Evolutionary conservation across 1,140 invertebrate genomes (phyloP).

Genomic region (Brachionus rotundiformis): DNA sequence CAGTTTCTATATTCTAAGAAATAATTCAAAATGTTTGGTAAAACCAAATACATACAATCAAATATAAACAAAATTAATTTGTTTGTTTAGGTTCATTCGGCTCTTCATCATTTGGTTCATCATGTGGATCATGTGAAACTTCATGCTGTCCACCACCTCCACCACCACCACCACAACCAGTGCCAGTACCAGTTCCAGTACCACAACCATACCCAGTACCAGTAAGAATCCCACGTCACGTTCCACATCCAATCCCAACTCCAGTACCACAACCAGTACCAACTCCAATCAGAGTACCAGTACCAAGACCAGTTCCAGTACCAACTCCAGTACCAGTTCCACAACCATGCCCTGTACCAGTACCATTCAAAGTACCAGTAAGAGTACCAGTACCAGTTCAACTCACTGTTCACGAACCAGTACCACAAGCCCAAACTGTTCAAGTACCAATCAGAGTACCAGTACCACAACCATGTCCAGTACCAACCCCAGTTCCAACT

Average conservation of each 20-base stretch:
- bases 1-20: background rate
- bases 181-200: constrained; percentile 20
- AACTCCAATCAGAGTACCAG: background rate
- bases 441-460: background rate
- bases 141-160: background rate
- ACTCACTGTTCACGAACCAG: background rate
- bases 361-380: background rate
- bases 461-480: background rate
- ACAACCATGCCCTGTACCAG: background rate
- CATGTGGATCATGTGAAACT: background rate
- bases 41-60: too few species aligned
- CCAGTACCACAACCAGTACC: background rate
- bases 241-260: background rate
- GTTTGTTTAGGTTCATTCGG: background rate
- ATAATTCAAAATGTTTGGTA: background rate
- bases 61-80: too few species aligned
- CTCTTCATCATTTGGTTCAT: background rate
- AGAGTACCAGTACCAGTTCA: background rate
- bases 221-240: background rate
- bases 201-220: constrained; percentile 5
- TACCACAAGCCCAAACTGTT: background rate
- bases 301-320: background rate
- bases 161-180: background rate
- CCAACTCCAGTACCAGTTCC: background rate
- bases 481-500: background rate